These are phyloP conservation scores for Molanna angustata DNA, from an alignment of 2,888 invertebrate species.

Conservation along the genomic window DNA sequence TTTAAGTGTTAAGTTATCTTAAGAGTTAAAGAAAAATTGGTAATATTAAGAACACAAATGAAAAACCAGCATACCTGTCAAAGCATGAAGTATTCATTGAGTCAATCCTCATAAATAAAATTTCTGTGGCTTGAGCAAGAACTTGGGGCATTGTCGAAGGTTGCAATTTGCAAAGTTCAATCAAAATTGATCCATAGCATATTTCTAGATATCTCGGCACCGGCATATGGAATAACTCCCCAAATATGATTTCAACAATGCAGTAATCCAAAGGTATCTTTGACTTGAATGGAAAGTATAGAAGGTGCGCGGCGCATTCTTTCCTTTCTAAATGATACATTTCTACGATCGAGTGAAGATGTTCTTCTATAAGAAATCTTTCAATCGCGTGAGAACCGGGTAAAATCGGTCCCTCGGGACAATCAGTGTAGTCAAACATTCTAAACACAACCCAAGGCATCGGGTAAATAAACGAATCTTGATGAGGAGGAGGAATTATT, in stretches of 20 bases:
- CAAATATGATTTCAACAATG: conserved; percentile 95
- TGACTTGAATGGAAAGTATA: conserved; percentile 89
- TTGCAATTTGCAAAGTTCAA: conserved; percentile 95
- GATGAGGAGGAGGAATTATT: conserved; percentile 90
- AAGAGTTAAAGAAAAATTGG: too few relatives aligned
- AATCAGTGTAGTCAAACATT: conserved; percentile 99
- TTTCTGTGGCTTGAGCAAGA: conserved; percentile 95
- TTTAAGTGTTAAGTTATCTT: too few relatives aligned
- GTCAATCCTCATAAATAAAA: conserved; percentile 93
- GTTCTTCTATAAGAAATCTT: conserved; percentile 96
- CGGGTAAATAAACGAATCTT: conserved; percentile 86
- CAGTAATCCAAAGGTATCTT: conserved; percentile 97
- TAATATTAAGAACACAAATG: not conserved
- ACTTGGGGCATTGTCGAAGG: conserved; percentile 97
- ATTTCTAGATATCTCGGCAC: conserved; percentile 86
- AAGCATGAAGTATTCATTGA: conserved; percentile 96
- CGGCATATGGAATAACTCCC: conserved; percentile 91
- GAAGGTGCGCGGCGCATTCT: conserved; percentile 89
- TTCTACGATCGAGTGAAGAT: conserved; percentile 89
- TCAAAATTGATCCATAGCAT: conserved; percentile 90
- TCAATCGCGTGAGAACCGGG: conserved; percentile 98
- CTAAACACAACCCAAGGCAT: conserved; percentile 93
- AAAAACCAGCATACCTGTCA: conserved; percentile 82
- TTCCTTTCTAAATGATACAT: conserved; percentile 86
- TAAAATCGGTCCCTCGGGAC: conserved; percentile 87